A percentile compares a stretch with the other conserved stretches of the same genome.
Evolutionary conservation across 2,888 invertebrate genomes (phyloP).

Genomic region (Drosophila eohydei): DNA sequence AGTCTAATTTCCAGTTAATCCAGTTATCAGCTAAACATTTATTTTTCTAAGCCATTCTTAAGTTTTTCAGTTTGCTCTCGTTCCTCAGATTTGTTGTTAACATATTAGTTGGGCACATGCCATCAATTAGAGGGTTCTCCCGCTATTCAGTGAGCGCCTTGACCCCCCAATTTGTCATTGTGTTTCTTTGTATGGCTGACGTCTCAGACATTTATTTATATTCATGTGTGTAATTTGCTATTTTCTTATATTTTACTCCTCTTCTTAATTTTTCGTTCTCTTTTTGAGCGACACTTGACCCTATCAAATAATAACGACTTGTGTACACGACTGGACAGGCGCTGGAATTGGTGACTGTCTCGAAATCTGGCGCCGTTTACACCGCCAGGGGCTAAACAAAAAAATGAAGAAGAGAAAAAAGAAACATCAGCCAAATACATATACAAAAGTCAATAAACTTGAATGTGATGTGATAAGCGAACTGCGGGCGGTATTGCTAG

Average conservation of each 20-base stretch:
- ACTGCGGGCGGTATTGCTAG: slow-evolving; percentile 1
- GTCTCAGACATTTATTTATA: slow-evolving; percentile 60
- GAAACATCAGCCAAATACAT: slow-evolving; percentile 75
- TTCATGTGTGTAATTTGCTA: slow-evolving; percentile 69
- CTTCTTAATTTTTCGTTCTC: slow-evolving; percentile 19
- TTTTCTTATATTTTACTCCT: slow-evolving; percentile 26
- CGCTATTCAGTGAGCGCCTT: slow-evolving; percentile 36
- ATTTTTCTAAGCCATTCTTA: neutral
- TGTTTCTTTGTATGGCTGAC: slow-evolving; percentile 38
- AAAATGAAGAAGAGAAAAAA: slow-evolving; percentile 39
- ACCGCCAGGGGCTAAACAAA: slow-evolving; percentile 72
- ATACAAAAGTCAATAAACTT: slow-evolving; percentile 76
- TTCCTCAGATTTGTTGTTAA: slow-evolving; percentile 11
- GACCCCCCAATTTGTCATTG: slow-evolving; percentile 56
- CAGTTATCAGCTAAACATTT: slow-evolving; percentile 5
- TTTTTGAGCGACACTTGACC: slow-evolving; percentile 72
- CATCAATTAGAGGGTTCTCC: slow-evolving; percentile 48
- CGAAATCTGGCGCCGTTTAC: slow-evolving; percentile 78
- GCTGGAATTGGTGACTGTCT: slow-evolving; percentile 66
- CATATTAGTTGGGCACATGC: slow-evolving; percentile 33
- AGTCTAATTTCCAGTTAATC: slow-evolving; percentile 28
- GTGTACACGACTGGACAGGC: slow-evolving; percentile 59
- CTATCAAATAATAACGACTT: slow-evolving; percentile 74
- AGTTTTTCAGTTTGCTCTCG: neutral
- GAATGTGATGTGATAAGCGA: slow-evolving; percentile 58